These are phyloP conservation scores for Drosophila leonis DNA, from an alignment of 2,888 invertebrate genomes.

Conservation along the genomic window DNA sequence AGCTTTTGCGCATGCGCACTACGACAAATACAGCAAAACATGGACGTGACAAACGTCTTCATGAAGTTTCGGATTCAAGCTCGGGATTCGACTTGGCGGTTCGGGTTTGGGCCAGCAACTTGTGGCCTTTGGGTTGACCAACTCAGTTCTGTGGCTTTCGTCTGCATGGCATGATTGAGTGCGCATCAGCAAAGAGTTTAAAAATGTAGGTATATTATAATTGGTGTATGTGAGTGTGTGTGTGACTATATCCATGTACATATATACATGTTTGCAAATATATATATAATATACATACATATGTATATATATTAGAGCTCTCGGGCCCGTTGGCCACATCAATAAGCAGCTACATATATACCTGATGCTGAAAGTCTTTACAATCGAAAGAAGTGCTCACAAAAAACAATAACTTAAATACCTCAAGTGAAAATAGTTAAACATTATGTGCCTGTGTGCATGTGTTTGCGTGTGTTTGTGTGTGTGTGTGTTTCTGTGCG, in stretches of 20 bases:
- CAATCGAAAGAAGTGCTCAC: background rate
- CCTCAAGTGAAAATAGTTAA: background rate
- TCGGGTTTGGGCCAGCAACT: conserved; percentile 42
- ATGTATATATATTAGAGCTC: background rate
- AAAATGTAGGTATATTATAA: conserved; percentile 20
- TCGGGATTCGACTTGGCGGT: background rate
- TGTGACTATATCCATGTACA: background rate
- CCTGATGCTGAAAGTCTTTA: background rate
- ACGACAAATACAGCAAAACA: background rate
- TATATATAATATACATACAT: background rate
- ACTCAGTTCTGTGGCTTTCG: conserved; percentile 68
- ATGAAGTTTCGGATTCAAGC: conserved; percentile 9
- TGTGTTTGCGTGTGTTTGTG: background rate
- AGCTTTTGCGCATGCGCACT: conserved; percentile 38
- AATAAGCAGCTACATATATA: conserved; percentile 1
- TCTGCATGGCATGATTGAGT: conserved; percentile 53
- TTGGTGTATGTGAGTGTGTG: background rate
- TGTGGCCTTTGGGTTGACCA: conserved; percentile 42
- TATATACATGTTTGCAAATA: background rate
- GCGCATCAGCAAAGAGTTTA: conserved; percentile 34
- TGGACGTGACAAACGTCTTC: conserved; percentile 9
- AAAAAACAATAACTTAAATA: background rate
- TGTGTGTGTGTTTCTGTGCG: background rate
- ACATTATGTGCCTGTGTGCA: background rate
- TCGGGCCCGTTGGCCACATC: conserved; percentile 31